Evolutionary conservation across 2,888 invertebrate genomes (phyloP), one percentile per base, ranked within the genome.

Genomic region (Caenorhabditis drosophilae): DNA sequence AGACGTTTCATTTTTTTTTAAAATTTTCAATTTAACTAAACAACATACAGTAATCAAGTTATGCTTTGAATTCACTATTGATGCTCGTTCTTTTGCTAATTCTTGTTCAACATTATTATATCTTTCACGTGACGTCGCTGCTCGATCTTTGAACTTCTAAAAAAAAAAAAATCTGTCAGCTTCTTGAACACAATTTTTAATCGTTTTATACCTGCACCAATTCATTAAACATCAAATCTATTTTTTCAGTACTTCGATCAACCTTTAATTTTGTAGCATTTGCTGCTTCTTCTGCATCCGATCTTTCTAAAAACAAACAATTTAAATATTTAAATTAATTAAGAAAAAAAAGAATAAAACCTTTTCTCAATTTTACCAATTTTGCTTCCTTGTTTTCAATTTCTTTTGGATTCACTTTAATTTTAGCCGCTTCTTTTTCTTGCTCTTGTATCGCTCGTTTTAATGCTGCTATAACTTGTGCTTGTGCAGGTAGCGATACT

Each of bases 91-190:
- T 68, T 86, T 86, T 23, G 86, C 86, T 27, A 87, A 84, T 63
- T 85, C 85, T 25, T 85, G 85, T 15, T 80, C 83, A 0, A 91
- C 87, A 81, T 90, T 90, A 16, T 2, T 45, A 34, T 34, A 40
- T 4, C 42, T 38, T 22, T 57, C 57, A 6, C 34, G 26, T 12
- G 62, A 53, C 16, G 41, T 41, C 15, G 49, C 31, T 20, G 51
- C 48, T 22, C 35, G 34, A 26, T 66, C 59, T 91, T 90, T n/a
- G n/a, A n/a, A n/a, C n/a, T n/a, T n/a, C n/a, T n/a, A n/a, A n/a
- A n/a, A n/a, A n/a, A n/a, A n/a, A n/a, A n/a, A n/a, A n/a, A n/a
- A n/a, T n/a, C n/a, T n/a, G n/a, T n/a, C n/a, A n/a, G n/a, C n/a
- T n/a, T n/a, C n/a, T n/a, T n/a, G n/a, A n/a, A n/a, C n/a, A n/a